phyloP scores from a whole-genome alignment of 2,797 vertebrate species.

The Scolopax rusticola region DNA sequence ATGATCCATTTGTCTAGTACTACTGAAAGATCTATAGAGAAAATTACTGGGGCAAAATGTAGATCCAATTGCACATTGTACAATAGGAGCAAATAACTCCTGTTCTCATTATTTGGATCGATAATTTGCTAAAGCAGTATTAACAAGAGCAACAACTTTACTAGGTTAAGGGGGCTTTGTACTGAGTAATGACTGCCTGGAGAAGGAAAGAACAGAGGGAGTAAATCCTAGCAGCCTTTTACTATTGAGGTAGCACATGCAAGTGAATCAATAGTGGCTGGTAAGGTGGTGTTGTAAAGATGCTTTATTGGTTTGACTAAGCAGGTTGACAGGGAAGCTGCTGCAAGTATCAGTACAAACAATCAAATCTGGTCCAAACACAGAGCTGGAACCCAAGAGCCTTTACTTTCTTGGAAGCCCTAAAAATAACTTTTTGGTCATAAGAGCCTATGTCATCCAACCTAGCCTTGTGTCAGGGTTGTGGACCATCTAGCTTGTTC shows the following conservation, averaged over 20 bases:
- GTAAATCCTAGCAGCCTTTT: slow-evolving; percentile 82
- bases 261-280: slow-evolving; percentile 81
- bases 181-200: slow-evolving; percentile 78
- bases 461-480: not conserved
- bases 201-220: slow-evolving; percentile 73
- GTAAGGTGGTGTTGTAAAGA: slow-evolving; percentile 79
- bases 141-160: slow-evolving; percentile 78
- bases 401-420: slow-evolving; percentile 23
- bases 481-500: not conserved
- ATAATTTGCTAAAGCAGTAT: slow-evolving; percentile 82
- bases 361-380: slow-evolving; percentile 42
- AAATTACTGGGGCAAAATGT: slow-evolving; percentile 74
- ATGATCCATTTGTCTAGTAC: slow-evolving; percentile 75
- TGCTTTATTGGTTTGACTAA: slow-evolving; percentile 79
- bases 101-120: slow-evolving; percentile 78
- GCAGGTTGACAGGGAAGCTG: slow-evolving; percentile 65
- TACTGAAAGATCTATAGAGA: slow-evolving; percentile 72
- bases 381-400: not conserved
- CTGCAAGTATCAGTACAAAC: slow-evolving; percentile 60
- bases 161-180: slow-evolving; percentile 74
- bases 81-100: slow-evolving; percentile 73
- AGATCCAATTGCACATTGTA: slow-evolving; percentile 70
- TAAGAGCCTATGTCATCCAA: not conserved
- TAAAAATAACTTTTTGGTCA: not conserved
- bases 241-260: slow-evolving; percentile 77